A percentile compares a stretch with the other conserved stretches of the same genome.
These are phyloP conservation scores for Enteromius unitaeniatus DNA, from an alignment of 2,797 vertebrate genomes.

Conservation along the genomic window DNA sequence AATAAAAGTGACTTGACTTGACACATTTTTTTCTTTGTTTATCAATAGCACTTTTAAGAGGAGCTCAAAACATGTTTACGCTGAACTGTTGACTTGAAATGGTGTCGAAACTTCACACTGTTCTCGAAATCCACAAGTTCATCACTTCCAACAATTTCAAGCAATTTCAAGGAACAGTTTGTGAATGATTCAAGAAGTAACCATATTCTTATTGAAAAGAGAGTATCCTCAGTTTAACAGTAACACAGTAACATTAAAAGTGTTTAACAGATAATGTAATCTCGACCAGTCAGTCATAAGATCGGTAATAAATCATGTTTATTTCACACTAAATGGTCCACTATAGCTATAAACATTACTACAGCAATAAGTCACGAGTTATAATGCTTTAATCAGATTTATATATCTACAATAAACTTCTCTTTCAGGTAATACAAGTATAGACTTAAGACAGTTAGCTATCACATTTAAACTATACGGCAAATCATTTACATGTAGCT, in stretches of 20 bases:
- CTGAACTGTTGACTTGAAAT: neutral
- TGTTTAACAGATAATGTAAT: neutral
- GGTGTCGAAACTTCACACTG: neutral
- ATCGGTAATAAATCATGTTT: neutral
- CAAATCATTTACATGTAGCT: neutral
- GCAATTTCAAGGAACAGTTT: neutral
- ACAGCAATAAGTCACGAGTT: neutral
- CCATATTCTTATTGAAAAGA: neutral
- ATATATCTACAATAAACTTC: neutral
- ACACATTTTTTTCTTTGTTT: neutral
- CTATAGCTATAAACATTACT: neutral
- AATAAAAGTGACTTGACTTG: too few relatives aligned
- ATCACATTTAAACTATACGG: neutral
- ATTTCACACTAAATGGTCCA: slow-evolving; percentile 3
- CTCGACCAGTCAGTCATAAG: slow-evolving; percentile 7
- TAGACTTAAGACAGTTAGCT: neutral
- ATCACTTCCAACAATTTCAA: neutral
- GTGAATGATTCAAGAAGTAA: neutral
- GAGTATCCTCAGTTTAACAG: neutral
- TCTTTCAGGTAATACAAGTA: neutral
- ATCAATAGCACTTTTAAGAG: neutral
- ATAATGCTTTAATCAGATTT: neutral
- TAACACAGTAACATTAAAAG: neutral
- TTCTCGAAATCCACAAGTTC: neutral
- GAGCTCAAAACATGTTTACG: neutral